Percentiles rank a stretch among this genome's conserved stretches.
These are phyloP conservation scores for Albula glossodonta DNA, from an alignment of 2,113 vertebrate genomes.

Conservation along the genomic window DNA sequence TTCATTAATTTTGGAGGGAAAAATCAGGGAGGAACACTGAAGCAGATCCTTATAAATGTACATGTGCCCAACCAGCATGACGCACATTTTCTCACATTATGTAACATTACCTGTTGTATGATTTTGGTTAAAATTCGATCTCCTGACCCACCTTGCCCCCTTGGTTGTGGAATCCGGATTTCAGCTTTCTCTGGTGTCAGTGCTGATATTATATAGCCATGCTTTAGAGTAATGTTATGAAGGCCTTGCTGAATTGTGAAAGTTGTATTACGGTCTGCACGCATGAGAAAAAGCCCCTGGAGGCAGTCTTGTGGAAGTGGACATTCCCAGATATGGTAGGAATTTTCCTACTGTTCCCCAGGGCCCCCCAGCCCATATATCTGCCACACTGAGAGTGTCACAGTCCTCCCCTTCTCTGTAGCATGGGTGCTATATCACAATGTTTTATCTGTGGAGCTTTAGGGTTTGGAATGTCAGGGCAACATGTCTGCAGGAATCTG, in stretches of 20 bases:
- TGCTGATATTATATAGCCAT: slow-evolving; percentile 36
- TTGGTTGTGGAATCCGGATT: slow-evolving; percentile 52
- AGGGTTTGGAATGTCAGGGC: neutral
- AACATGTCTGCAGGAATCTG: neutral
- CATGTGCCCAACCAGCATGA: neutral
- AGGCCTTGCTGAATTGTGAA: slow-evolving; percentile 36
- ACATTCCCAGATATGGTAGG: neutral
- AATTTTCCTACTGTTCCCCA: neutral
- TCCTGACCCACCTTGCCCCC: slow-evolving; percentile 46
- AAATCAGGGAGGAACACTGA: neutral
- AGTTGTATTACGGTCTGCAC: neutral
- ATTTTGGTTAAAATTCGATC: slow-evolving; percentile 14
- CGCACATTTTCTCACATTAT: neutral
- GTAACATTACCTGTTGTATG: neutral
- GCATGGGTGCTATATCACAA: neutral
- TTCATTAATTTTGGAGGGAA: neutral
- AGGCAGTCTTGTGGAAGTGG: neutral
- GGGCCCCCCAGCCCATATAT: neutral
- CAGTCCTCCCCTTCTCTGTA: neutral
- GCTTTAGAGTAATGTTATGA: slow-evolving; percentile 27
- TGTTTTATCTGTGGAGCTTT: neutral
- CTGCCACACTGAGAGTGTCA: neutral
- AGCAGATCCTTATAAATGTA: neutral
- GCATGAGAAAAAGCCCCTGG: neutral
- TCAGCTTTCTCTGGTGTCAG: slow-evolving; percentile 53